A percentile compares a stretch with the other conserved stretches of the same genome.
phyloP scores from a whole-genome alignment of 2,113 vertebrate species.

The Myiagra hebetior region DNA sequence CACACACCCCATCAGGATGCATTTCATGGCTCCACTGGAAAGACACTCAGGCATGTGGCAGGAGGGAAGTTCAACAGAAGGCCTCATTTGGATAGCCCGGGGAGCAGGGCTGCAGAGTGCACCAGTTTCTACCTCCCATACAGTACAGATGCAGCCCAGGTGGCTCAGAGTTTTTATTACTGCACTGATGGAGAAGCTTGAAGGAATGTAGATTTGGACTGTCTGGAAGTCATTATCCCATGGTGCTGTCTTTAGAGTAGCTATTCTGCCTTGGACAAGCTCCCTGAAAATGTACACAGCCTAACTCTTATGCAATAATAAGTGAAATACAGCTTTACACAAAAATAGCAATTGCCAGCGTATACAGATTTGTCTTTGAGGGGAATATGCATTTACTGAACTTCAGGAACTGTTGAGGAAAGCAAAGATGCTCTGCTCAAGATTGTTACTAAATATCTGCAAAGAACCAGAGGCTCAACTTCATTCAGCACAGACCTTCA shows the following conservation, averaged over 20 bases:
- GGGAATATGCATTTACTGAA: neutral
- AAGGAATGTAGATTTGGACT: constrained; percentile 34
- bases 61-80: neutral
- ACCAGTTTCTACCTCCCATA: constrained; percentile 19
- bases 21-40: neutral
- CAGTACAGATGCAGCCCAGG: constrained; percentile 49
- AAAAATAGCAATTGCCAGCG: neutral
- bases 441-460: neutral
- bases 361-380: neutral
- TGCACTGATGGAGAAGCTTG: neutral
- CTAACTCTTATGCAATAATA: neutral
- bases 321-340: neutral
- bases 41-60: neutral
- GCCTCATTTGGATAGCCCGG: neutral
- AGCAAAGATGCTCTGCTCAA: neutral
- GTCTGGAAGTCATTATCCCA: constrained; percentile 49
- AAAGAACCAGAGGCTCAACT: neutral
- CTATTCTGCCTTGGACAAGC: neutral
- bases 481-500: neutral
- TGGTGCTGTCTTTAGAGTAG: neutral
- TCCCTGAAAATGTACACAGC: neutral
- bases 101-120: neutral
- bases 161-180: neutral
- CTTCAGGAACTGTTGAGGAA: neutral
- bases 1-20: neutral